Base-by-base conservation (phyloP, 2,797 vertebrate genomes). In the Taeniopygia guttata region DNA sequence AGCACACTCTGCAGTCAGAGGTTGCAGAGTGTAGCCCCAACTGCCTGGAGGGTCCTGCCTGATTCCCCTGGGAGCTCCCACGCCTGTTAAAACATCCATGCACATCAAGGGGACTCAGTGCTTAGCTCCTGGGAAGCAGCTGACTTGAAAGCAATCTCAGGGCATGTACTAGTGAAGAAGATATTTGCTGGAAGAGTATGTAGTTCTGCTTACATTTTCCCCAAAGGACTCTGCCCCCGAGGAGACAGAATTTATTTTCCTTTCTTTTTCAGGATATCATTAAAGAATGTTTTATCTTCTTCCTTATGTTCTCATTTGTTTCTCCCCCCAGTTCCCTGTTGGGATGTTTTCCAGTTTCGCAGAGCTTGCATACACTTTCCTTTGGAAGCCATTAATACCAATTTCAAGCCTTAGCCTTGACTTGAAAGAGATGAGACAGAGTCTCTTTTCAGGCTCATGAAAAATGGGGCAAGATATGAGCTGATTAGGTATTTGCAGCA, bases 221-320 rank as follows among this genome's bases (percentile, higher is more conserved):
- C 84, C 56, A 63, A 45, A 89, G 86, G 67, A 87, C 16, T 2
- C 1, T 40, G 46, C 12, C 77, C 74, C 59, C 0, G 1, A 82
- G 81, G 59, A 95, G 45, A 18, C 26, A 82, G 26, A 80, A 11
- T n/a, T 34, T 34, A n/a, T n/a, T 80, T 77, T 68, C 11, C 5
- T 25, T 87, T 89, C 29, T 54, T 73, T 64, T 70, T 55, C 58
- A 45, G 32, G 32, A 14, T 84, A 54, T 74, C 43, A 82, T 82
- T 90, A 91, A 63, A 60, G 45, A 88, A 76, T 32, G 6, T 87
- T 96, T 93, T 42, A 84, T 70, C 56, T 87, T 56, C 42, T 88
- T 84, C 63, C 74, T 80, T 74, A 56, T 56, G 87, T 91, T 91
- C 38, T 74, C 29, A 2, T 68, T 49, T 78, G 27, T 90, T 74